Conservation (phyloP, 2,888 invertebrate species). For the Tipula confusa region DNA sequence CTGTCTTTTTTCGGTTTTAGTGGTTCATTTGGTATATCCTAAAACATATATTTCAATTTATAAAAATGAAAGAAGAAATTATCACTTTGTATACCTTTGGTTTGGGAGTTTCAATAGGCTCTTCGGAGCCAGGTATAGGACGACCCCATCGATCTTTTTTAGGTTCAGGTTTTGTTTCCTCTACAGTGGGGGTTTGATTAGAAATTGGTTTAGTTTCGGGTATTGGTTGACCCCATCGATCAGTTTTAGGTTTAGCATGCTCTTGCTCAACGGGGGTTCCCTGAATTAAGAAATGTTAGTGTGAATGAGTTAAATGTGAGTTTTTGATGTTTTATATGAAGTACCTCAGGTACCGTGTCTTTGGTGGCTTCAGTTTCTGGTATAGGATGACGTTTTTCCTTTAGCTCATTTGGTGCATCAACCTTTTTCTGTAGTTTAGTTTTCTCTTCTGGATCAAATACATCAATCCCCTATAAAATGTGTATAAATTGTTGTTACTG, state of each 20-base stretch:
- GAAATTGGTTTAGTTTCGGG: neutral
- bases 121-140: neutral
- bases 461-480: neutral
- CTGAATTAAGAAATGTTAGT: neutral
- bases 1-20: neutral
- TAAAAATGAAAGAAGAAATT: neutral
- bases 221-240: slow-evolving; percentile 21
- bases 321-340: neutral
- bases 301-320: neutral
- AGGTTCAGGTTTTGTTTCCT: neutral
- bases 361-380: neutral
- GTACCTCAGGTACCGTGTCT: neutral
- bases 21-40: slow-evolving; percentile 26
- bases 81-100: neutral
- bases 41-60: neutral
- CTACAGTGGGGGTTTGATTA: neutral
- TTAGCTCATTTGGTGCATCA: neutral
- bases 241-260: neutral
- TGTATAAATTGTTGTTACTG: neutral
- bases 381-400: neutral
- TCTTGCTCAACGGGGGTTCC: neutral
- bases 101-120: neutral
- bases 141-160: slow-evolving; percentile 26
- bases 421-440: neutral
- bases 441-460: neutral